phyloP scores from a whole-genome alignment of 2,888 invertebrate genomes.

The Athrips mouffetella region DNA sequence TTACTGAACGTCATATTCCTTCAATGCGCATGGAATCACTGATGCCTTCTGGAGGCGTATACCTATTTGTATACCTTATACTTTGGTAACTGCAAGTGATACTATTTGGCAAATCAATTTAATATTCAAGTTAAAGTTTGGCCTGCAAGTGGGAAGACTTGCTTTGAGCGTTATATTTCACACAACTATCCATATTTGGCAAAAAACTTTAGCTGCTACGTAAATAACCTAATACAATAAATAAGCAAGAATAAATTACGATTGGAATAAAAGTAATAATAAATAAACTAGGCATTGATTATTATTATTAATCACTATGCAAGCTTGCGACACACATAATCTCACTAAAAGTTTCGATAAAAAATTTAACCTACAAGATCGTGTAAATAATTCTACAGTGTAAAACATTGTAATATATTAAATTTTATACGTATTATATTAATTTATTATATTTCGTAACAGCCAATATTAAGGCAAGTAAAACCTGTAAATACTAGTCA shows the following conservation, averaged over 20 bases:
- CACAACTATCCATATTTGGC: constrained; percentile 20
- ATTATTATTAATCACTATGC: not conserved
- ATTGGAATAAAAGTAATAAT: not conserved
- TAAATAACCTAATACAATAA: constrained; percentile 4
- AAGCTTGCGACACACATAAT: constrained; percentile 19
- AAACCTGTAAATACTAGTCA: constrained; percentile 43
- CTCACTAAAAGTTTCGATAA: constrained; percentile 28
- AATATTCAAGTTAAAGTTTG: constrained; percentile 18
- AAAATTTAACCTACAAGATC: constrained; percentile 24
- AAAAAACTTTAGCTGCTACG: constrained; percentile 14
- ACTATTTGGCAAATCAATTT: constrained; percentile 5
- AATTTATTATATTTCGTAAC: constrained; percentile 41
- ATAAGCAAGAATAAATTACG: constrained; percentile 10
- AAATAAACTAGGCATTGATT: not conserved
- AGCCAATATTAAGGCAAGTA: constrained; percentile 70
- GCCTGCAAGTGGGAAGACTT: constrained; percentile 37
- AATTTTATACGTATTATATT: constrained; percentile 23
- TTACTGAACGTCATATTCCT: no score
- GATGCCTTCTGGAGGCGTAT: no score
- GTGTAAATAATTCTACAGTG: constrained; percentile 36
- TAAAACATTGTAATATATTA: constrained; percentile 20
- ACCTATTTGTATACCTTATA: constrained; percentile 19
- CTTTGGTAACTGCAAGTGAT: constrained; percentile 12
- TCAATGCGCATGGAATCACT: no score
- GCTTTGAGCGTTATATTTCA: constrained; percentile 31